These are phyloP conservation scores for Leptinotarsa lineolata DNA, from an alignment of 1,140 invertebrate genomes.

Conservation along the genomic window DNA sequence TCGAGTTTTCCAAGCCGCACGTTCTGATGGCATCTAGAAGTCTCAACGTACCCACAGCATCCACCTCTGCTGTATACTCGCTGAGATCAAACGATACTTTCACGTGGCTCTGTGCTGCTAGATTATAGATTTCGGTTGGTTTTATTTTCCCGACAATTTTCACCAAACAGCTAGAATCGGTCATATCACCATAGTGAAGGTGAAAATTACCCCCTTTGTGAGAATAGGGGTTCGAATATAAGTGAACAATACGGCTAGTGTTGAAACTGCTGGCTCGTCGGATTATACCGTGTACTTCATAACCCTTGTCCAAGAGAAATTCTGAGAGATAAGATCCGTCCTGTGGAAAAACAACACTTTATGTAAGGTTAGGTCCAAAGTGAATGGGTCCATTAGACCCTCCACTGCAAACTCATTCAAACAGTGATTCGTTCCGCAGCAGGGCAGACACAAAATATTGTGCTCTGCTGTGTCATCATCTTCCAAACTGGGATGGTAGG, in stretches of 20 bases:
- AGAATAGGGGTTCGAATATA: conserved; percentile 87
- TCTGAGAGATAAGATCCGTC: conserved; percentile 99
- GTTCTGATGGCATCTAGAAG: conserved; percentile 95
- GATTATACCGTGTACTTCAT: conserved; percentile 96
- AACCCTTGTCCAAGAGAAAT: conserved; percentile 92
- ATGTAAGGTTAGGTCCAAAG: neutral
- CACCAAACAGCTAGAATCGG: conserved; percentile 95
- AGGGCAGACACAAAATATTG: neutral
- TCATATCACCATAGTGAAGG: conserved; percentile 99
- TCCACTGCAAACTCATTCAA: neutral
- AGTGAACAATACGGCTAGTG: conserved; percentile 92
- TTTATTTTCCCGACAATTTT: conserved; percentile 85
- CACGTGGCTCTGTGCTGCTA: conserved; percentile 99
- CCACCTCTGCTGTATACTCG: conserved; percentile 99
- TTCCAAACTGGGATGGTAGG: neutral
- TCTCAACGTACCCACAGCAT: conserved; percentile 94
- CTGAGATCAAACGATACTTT: conserved; percentile 97
- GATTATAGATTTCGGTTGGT: conserved; percentile 97
- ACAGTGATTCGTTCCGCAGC: neutral
- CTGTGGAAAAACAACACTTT: conserved; percentile 60
- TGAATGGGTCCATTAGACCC: no score
- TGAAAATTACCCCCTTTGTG: conserved; percentile 86
- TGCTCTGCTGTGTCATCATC: no score
- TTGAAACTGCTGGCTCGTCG: conserved; percentile 95
- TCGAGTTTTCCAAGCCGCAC: conserved; percentile 81